Evolutionary conservation across 2,888 invertebrate species (phyloP).

Genomic region (Calameuta filiformis): DNA sequence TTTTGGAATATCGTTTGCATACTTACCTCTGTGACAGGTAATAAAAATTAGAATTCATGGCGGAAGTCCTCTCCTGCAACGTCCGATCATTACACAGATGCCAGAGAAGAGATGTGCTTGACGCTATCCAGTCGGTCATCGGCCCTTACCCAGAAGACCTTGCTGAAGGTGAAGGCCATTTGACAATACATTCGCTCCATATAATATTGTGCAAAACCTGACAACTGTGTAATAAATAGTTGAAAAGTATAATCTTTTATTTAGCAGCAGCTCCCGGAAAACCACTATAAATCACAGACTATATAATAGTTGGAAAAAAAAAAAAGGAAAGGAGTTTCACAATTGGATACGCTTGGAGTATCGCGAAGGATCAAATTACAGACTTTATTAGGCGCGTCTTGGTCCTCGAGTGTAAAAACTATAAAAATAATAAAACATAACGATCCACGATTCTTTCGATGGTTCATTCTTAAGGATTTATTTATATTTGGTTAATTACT

Average conservation of each 20-base stretch:
- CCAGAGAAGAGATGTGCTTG: neutral
- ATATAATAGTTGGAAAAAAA: neutral
- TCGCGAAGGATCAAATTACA: neutral
- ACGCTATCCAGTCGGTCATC: slow-evolving; percentile 30
- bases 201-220: slow-evolving; percentile 6
- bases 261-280: neutral
- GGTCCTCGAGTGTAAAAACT: neutral
- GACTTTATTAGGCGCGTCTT: neutral
- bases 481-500: slow-evolving; percentile 46
- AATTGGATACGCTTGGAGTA: neutral
- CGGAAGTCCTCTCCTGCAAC: neutral
- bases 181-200: neutral
- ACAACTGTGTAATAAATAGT: neutral
- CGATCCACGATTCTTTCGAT: neutral
- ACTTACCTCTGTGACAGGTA: neutral
- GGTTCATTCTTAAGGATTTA: slow-evolving; percentile 15
- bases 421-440: neutral
- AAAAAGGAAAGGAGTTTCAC: neutral
- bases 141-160: slow-evolving; percentile 36
- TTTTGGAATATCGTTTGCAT: neutral
- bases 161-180: slow-evolving; percentile 42
- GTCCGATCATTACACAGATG: neutral
- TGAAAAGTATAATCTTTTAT: neutral
- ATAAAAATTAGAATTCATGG: neutral
- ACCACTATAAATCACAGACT: neutral